A percentile compares a stretch with the other conserved stretches of the same genome.
phyloP scores from a whole-genome alignment of 64 coral and sea anemone genomes.

The Stichodactyla mertensii region DNA sequence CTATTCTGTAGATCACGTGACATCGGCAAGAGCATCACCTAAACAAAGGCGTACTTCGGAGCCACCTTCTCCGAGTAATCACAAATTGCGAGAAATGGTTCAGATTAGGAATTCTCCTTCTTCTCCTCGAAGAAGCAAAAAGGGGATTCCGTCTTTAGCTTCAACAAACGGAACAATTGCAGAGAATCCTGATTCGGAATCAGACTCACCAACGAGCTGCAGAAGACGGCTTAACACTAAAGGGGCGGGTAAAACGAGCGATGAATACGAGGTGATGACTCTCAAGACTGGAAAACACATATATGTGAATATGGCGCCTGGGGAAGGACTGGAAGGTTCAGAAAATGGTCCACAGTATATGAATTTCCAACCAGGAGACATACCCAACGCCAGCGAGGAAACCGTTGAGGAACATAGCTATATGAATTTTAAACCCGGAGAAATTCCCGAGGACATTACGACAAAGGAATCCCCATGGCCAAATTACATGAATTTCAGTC shows the following conservation, averaged over 20 bases:
- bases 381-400: not conserved
- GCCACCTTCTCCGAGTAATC: not conserved
- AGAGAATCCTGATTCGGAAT: conserved; percentile 4
- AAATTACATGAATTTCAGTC: conserved; percentile 63
- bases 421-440: conserved; percentile 15
- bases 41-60: conserved; percentile 17
- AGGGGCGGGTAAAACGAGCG: not conserved
- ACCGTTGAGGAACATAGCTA: not conserved
- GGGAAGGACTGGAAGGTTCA: not conserved
- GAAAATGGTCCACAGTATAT: not conserved
- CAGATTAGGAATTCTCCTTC: conserved; percentile 9
- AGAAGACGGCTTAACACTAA: not conserved
- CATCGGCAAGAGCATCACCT: not conserved
- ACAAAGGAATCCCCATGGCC: conserved; percentile 25
- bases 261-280: not conserved
- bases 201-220: not conserved
- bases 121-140: not conserved
- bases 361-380: not conserved
- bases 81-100: conserved; percentile 10
- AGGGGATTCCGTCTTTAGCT: not conserved
- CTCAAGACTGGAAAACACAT: not conserved
- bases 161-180: not conserved
- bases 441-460: not conserved
- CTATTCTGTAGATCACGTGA: not conserved
- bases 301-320: not conserved